Evolutionary conservation across 30 jellyfish, hydroid and myxozoan genomes (phyloP), one percentile per base, ranked within the genome.

Genomic region (Aurelia aurita complex sp. Pacific): DNA sequence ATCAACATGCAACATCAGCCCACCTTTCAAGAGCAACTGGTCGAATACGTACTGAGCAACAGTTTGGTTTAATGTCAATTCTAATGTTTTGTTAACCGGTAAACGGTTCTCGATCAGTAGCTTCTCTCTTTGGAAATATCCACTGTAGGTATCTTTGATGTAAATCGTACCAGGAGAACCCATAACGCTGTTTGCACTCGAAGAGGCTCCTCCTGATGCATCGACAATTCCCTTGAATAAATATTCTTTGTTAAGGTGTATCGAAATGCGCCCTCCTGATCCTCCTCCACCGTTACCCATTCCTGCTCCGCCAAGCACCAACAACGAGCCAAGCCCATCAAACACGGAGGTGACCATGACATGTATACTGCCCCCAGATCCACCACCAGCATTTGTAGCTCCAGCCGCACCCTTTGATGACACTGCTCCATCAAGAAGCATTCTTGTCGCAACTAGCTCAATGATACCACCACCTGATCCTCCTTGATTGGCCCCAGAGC

Each of bases 381-480:
- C 94, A 15, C 88, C 94, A 13, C 94, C 94, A n/a, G 88, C 88
- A 64, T 85, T 50, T 62, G 32, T n/a, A 10, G 57, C 69, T 2
- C 94, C 94, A 12, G 88, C 67, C 5, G 64, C 40, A 6, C 94
- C 94, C 9, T 64, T 67, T 38, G 94, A 74, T 29, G 88, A 63
- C 36, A 85, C 65, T 16, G 19, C 29, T 6, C 94, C 94, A 74
- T 74, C 94, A 18, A 85, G 38, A 12, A 40, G 65, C 33, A 85
- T 10, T 4, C 32, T 74, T 32, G 77, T 29, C 17, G 55, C 82
- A 46, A 36, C 74, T 9, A 85, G 2, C 55, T 17, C 62, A 18
- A 85, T 10, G 29, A 73, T 76, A 4, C 94, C 94, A 16, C 94
- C 94, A 33, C 94, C 94, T 61, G 78, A 18, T 19, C 94, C 94